Evolutionary conservation across 2,888 invertebrate species (phyloP).

Genomic region (Calephelis perditalis): DNA sequence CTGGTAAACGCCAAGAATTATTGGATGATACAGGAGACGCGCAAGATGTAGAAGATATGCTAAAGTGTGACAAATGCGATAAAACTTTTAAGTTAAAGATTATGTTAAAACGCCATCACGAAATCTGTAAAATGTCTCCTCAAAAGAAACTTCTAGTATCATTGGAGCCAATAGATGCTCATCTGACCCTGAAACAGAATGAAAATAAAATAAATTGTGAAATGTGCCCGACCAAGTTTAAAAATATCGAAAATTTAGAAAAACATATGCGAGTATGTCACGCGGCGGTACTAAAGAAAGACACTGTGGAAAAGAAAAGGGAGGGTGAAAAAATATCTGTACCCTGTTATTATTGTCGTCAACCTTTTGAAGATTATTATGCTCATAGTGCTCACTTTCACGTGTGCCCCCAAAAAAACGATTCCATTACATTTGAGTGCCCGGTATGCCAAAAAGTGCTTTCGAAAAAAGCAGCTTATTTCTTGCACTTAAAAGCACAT

Average conservation of each 20-base stretch:
- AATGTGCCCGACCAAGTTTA: slow-evolving; percentile 56
- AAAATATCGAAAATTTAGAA: slow-evolving; percentile 52
- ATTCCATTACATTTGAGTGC: slow-evolving; percentile 42
- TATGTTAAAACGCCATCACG: slow-evolving; percentile 65
- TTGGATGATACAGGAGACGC: slow-evolving; percentile 37
- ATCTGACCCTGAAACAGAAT: slow-evolving; percentile 16
- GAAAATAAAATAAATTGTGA: slow-evolving; percentile 45
- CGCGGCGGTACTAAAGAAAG: slow-evolving; percentile 45
- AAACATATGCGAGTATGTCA: slow-evolving; percentile 63
- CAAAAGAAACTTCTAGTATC: slow-evolving; percentile 56
- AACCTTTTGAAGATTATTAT: slow-evolving; percentile 51
- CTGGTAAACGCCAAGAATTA: slow-evolving; percentile 27
- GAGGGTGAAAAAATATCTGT: slow-evolving; percentile 37
- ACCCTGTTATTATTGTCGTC: slow-evolving; percentile 56
- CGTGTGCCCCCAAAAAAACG: slow-evolving; percentile 44
- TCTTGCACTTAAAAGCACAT: slow-evolving; percentile 53
- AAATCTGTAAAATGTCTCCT: slow-evolving; percentile 47
- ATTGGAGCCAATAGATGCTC: slow-evolving; percentile 54
- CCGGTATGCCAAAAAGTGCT: slow-evolving; percentile 49
- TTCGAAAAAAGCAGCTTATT: slow-evolving; percentile 44
- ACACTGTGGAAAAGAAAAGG: slow-evolving; percentile 21
- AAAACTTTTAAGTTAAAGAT: slow-evolving; percentile 68
- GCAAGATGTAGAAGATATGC: slow-evolving; percentile 47
- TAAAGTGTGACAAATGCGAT: slow-evolving; percentile 56
- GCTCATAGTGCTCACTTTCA: slow-evolving; percentile 50